Conservation (phyloP, 2,113 vertebrate species). For the Brachirus orientalis region DNA sequence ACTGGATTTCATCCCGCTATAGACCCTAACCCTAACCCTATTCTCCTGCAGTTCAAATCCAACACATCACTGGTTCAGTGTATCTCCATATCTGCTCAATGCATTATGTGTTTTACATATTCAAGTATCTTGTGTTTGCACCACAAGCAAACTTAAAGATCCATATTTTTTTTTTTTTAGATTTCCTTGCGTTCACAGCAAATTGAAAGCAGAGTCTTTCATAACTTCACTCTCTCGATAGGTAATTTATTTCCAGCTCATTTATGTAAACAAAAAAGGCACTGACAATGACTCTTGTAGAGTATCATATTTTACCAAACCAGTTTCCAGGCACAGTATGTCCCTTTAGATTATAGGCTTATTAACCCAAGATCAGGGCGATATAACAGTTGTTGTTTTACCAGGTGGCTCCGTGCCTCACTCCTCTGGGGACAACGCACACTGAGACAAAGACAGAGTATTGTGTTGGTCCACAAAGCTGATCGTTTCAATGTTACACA, state of each 20-base stretch:
- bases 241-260: slow-evolving; percentile 14
- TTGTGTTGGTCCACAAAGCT: slow-evolving; percentile 31
- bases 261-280: neutral
- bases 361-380: slow-evolving; percentile 4
- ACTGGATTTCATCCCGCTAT: too few relatives aligned
- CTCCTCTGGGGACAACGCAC: neutral
- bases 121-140: too few relatives aligned
- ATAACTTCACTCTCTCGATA: neutral
- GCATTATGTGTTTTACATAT: too few relatives aligned
- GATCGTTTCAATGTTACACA: slow-evolving; percentile 7
- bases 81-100: too few relatives aligned
- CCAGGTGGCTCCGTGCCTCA: neutral
- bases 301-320: neutral
- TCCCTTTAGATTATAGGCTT: slow-evolving; percentile 9
- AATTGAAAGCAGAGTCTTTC: neutral
- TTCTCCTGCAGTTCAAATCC: too few relatives aligned
- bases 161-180: too few relatives aligned
- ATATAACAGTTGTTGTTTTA: slow-evolving; percentile 6
- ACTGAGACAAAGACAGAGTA: slow-evolving; percentile 20
- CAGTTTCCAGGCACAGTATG: slow-evolving; percentile 8
- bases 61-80: too few relatives aligned
- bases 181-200: too few relatives aligned
- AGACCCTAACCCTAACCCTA: too few relatives aligned
- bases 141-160: too few relatives aligned
- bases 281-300: neutral